Percentiles rank a stretch among this genome's conserved stretches.
phyloP scores from a whole-genome alignment of 2,797 vertebrate genomes.

The Sebastes trivittatus region DNA sequence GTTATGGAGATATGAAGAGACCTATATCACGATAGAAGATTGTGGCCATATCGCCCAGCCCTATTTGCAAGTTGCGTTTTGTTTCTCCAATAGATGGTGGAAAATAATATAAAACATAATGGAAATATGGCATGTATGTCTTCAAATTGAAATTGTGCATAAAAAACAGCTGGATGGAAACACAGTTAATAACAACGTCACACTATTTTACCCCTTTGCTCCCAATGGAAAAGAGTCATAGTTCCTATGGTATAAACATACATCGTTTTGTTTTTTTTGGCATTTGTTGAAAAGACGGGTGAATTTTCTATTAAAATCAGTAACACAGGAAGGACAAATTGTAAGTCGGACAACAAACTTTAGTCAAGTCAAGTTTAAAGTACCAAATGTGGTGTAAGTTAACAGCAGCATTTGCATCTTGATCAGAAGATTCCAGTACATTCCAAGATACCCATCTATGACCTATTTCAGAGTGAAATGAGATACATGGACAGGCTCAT shows the following conservation, averaged over 20 bases:
- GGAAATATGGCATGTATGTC: neutral
- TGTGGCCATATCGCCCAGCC: neutral
- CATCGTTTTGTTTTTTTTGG: neutral
- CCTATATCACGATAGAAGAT: too few species aligned
- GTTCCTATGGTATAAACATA: neutral
- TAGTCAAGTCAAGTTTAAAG: neutral
- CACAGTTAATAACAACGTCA: neutral
- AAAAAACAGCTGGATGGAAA: neutral
- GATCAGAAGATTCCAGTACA: slow-evolving; percentile 26
- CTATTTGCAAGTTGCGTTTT: neutral
- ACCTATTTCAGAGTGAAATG: slow-evolving; percentile 28
- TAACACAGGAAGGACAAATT: slow-evolving; percentile 12
- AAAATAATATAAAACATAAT: neutral
- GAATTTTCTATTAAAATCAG: neutral
- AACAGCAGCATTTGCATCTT: slow-evolving; percentile 41
- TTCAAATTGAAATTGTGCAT: neutral
- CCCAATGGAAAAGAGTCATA: neutral
- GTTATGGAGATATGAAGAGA: too few species aligned
- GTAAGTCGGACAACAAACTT: slow-evolving; percentile 16
- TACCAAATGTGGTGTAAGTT: neutral
- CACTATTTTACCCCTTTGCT: neutral
- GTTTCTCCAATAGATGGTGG: neutral
- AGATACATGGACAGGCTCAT: slow-evolving; percentile 20
- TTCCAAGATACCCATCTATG: slow-evolving; percentile 43
- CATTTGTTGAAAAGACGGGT: neutral